Percentiles rank a stretch among this genome's conserved stretches.
Conservation (phyloP, 2,888 invertebrate species). For the Coleophora flavipennella region DNA sequence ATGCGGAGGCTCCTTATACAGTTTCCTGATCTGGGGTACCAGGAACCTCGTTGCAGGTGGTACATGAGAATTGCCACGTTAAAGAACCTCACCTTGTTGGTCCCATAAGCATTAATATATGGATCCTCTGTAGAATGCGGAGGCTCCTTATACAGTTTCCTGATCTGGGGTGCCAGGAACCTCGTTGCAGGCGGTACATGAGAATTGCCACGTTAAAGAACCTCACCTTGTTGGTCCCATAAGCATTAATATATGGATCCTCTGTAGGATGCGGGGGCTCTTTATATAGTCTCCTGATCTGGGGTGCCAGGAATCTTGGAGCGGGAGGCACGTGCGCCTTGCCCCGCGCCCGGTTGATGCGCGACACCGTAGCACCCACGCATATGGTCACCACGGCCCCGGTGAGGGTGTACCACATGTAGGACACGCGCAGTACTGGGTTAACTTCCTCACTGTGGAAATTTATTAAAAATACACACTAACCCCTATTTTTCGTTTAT, state of each 20-base stretch:
- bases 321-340: constrained; percentile 46
- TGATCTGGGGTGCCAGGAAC: too few species aligned
- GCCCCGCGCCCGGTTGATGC: constrained; percentile 36
- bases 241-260: constrained; percentile 53
- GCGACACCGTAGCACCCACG: constrained; percentile 41
- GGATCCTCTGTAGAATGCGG: too few species aligned
- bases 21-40: too few species aligned
- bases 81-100: too few species aligned
- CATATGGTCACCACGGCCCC: constrained; percentile 45
- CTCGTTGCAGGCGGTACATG: background rate
- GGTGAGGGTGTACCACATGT: constrained; percentile 82
- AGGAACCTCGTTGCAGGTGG: too few species aligned
- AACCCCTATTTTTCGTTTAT: too few species aligned
- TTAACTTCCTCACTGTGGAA: constrained; percentile 69
- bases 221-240: constrained; percentile 45
- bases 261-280: constrained; percentile 60
- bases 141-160: too few species aligned
- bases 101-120: too few species aligned
- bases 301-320: constrained; percentile 77
- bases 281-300: constrained; percentile 72
- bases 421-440: constrained; percentile 80
- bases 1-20: too few species aligned
- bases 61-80: too few species aligned
- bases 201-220: background rate
- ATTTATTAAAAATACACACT: too few species aligned